Percentiles rank a stretch among this genome's conserved stretches.
These are phyloP conservation scores for Willisornis vidua DNA, from an alignment of 2,113 vertebrate genomes.

Conservation along the genomic window DNA sequence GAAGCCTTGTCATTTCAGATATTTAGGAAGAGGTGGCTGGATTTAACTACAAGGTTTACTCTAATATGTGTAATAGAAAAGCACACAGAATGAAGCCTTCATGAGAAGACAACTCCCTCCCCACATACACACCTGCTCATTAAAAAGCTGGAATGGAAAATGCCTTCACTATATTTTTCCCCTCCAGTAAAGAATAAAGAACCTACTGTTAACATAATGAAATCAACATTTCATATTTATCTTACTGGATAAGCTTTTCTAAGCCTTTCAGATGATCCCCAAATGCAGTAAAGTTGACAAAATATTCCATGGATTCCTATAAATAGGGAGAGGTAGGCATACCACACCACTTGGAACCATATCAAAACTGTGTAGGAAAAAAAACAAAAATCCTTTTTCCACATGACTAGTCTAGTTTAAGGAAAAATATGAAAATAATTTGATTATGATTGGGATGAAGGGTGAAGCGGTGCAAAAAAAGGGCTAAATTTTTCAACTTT, in stretches of 20 bases:
- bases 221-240: background rate
- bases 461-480: background rate
- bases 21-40: background rate
- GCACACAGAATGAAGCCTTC: background rate
- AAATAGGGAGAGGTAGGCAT: background rate
- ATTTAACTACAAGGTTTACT: constrained; percentile 7
- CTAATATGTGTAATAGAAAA: background rate
- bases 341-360: background rate
- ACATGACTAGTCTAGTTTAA: background rate
- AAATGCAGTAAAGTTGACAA: background rate
- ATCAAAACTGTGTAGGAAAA: background rate
- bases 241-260: background rate
- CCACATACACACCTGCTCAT: background rate
- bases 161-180: background rate
- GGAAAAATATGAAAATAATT: background rate
- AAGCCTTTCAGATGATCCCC: background rate
- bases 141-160: background rate
- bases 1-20: background rate
- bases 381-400: background rate
- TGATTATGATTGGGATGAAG: background rate
- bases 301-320: background rate
- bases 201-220: background rate
- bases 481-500: background rate
- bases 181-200: background rate
- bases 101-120: background rate